Evolutionary conservation across 2,113 vertebrate genomes (phyloP).

Genomic region (Varanus salvator): DNA sequence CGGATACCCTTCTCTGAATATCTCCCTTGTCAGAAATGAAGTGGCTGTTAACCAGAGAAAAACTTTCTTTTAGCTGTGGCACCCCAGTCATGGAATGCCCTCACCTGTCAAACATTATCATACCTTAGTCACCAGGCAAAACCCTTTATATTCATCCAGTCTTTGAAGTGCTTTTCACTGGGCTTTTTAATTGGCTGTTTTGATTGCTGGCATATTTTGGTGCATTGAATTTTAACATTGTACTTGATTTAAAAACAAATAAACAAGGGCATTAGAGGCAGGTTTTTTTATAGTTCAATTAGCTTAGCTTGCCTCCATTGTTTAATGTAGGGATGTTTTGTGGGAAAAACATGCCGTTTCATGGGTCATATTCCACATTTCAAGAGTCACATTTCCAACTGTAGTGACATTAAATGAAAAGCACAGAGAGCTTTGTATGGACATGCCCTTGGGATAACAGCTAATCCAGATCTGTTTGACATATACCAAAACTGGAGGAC

Average conservation of each 20-base stretch:
- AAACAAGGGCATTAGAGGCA: neutral
- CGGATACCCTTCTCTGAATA: neutral
- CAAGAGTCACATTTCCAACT: neutral
- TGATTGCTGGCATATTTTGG: neutral
- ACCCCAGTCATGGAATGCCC: neutral
- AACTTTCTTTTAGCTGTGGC: neutral
- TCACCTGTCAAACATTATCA: neutral
- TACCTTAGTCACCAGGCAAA: neutral
- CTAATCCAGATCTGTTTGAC: neutral
- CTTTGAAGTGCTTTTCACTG: neutral
- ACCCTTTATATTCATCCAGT: neutral
- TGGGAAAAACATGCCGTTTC: neutral
- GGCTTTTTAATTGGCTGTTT: neutral
- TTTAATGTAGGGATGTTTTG: neutral
- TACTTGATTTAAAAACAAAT: neutral
- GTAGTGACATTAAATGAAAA: neutral
- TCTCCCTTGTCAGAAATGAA: neutral
- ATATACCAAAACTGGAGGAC: neutral
- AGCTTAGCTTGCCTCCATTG: neutral
- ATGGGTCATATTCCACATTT: neutral
- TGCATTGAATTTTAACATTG: neutral
- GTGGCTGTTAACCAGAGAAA: neutral
- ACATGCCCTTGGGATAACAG: neutral
- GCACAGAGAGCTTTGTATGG: neutral
- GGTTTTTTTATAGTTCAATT: neutral